Conservation (phyloP, 2,797 vertebrate genomes). For the Decapterus maruadsi region DNA sequence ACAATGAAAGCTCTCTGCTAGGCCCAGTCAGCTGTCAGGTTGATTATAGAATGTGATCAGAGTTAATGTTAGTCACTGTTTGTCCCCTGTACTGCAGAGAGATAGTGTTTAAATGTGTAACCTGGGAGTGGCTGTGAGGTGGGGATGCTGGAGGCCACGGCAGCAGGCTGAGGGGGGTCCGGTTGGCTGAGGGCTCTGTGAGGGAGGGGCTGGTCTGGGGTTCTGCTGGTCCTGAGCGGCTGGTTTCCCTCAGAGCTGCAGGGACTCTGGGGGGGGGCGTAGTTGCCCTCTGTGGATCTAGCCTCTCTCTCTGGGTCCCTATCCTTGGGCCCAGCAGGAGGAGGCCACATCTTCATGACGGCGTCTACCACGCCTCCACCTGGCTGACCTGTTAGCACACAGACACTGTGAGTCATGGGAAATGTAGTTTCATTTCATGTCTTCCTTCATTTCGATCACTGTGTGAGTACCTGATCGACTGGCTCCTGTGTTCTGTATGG, state of each 20-base stretch:
- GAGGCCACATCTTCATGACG: constrained; percentile 87
- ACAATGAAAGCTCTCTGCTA: too few species aligned
- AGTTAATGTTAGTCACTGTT: too few species aligned
- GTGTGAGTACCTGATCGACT: constrained; percentile 65
- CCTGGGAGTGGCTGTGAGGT: constrained; percentile 55
- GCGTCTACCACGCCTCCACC: constrained; percentile 71
- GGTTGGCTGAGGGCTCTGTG: constrained; percentile 41
- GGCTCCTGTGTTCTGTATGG: constrained; percentile 62
- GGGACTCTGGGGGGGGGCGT: constrained; percentile 2
- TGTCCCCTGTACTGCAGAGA: neutral
- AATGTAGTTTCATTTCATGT: too few species aligned
- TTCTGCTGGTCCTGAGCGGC: constrained; percentile 32
- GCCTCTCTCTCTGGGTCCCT: constrained; percentile 46
- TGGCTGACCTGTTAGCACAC: constrained; percentile 22
- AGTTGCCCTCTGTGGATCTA: constrained; percentile 12
- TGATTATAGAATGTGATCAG: too few species aligned
- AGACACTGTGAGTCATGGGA: neutral
- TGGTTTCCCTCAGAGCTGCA: constrained; percentile 38
- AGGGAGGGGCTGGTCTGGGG: constrained; percentile 20
- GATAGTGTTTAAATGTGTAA: constrained; percentile 25
- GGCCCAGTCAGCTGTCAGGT: too few species aligned
- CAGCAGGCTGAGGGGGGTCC: constrained; percentile 9
- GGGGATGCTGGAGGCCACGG: neutral
- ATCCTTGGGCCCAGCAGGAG: constrained; percentile 77
- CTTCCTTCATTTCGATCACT: neutral